These are phyloP conservation scores for Edolisoma coerulescens DNA, from an alignment of 2,113 vertebrate species.

Conservation along the genomic window DNA sequence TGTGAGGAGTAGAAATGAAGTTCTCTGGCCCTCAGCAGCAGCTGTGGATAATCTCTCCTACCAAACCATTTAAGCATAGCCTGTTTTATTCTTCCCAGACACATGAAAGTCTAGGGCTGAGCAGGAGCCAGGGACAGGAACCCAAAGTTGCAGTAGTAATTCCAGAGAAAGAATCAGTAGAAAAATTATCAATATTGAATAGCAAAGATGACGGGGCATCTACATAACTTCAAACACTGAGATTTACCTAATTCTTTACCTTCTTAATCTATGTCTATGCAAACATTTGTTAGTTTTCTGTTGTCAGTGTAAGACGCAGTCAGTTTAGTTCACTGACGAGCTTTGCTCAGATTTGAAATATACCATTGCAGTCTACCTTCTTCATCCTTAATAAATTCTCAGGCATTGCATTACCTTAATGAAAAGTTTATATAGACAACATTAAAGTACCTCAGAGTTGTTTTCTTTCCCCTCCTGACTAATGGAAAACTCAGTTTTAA, in stretches of 20 bases:
- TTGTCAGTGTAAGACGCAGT: neutral
- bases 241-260: neutral
- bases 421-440: neutral
- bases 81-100: neutral
- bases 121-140: neutral
- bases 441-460: neutral
- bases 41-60: neutral
- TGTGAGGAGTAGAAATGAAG: neutral
- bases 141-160: neutral
- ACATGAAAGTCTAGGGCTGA: neutral
- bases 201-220: neutral
- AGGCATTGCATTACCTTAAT: neutral
- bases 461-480: neutral
- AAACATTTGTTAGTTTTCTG: neutral
- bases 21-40: neutral
- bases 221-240: neutral
- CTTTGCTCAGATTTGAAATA: neutral
- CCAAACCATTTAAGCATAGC: neutral
- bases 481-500: neutral
- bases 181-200: neutral
- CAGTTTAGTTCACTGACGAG: neutral
- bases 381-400: neutral
- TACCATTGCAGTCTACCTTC: neutral
- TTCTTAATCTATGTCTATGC: neutral
- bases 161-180: neutral